Evolutionary conservation across 2,888 invertebrate genomes (phyloP).

Genomic region (Platycnemis pennipes): DNA sequence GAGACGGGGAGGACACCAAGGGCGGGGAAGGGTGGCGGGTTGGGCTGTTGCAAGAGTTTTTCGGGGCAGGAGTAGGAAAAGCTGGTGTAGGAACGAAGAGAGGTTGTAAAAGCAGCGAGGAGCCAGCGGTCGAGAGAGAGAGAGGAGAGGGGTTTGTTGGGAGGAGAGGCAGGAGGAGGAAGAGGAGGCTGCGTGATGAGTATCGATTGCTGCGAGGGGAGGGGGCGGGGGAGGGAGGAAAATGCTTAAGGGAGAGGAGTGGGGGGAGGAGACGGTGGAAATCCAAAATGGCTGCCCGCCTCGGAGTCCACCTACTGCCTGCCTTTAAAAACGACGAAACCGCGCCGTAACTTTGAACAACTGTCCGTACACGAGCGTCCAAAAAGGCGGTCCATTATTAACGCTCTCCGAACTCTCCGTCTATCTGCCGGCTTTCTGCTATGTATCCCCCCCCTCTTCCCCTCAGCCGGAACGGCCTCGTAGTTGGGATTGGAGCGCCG

Average conservation of each 20-base stretch:
- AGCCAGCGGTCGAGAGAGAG: not conserved
- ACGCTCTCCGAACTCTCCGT: slow-evolving; percentile 16
- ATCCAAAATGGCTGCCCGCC: slow-evolving; percentile 51
- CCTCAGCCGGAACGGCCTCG: not conserved
- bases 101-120: slow-evolving; percentile 18
- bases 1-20: not conserved
- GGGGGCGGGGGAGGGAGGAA: not conserved
- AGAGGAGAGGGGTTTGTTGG: not conserved
- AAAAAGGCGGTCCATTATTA: slow-evolving; percentile 34
- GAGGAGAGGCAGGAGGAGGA: no score
- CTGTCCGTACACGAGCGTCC: slow-evolving; percentile 31
- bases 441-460: not conserved
- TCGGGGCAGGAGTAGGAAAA: not conserved
- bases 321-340: slow-evolving; percentile 48
- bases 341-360: slow-evolving; percentile 31
- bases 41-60: not conserved
- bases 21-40: not conserved
- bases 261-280: not conserved
- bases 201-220: slow-evolving; percentile 45
- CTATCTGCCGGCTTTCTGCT: not conserved
- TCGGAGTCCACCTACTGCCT: not conserved
- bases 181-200: not conserved
- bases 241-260: not conserved
- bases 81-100: not conserved
- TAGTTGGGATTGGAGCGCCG: not conserved